Percentiles rank a stretch among this genome's conserved stretches.
Evolutionary conservation across 2,888 invertebrate genomes (phyloP).

Genomic region (Drosophila mulleri): DNA sequence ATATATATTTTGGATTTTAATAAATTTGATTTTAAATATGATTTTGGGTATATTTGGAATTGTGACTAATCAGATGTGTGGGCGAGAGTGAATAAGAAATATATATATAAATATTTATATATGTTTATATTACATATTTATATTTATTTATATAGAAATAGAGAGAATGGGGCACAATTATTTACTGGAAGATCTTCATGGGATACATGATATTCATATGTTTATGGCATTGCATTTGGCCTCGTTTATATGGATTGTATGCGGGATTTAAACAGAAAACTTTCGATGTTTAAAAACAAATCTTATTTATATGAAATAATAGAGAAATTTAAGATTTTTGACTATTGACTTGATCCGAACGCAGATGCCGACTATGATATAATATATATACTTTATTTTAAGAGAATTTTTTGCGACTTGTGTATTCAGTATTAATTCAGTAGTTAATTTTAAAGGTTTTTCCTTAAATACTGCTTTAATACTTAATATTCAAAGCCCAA

Average conservation of each 20-base stretch:
- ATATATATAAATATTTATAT: not conserved
- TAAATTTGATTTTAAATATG: conserved; percentile 1
- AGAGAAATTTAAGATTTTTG: not conserved
- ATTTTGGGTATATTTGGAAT: conserved; percentile 5
- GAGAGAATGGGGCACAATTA: not conserved
- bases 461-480: too few species aligned
- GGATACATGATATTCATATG: not conserved
- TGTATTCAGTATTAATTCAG: too few species aligned
- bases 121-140: not conserved
- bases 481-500: too few species aligned
- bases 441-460: too few species aligned
- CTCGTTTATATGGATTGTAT: not conserved
- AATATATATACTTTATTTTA: too few species aligned
- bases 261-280: not conserved
- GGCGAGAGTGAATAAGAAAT: not conserved
- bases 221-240: not conserved
- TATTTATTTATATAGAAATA: not conserved
- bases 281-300: not conserved
- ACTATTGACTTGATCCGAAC: too few species aligned
- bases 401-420: not conserved
- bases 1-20: conserved; percentile 8
- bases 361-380: too few species aligned
- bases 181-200: not conserved
- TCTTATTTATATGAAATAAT: not conserved
- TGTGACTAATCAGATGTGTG: conserved; percentile 48